phyloP scores from a whole-genome alignment of 2,888 invertebrate species.

The Gastrophysa polygoni region DNA sequence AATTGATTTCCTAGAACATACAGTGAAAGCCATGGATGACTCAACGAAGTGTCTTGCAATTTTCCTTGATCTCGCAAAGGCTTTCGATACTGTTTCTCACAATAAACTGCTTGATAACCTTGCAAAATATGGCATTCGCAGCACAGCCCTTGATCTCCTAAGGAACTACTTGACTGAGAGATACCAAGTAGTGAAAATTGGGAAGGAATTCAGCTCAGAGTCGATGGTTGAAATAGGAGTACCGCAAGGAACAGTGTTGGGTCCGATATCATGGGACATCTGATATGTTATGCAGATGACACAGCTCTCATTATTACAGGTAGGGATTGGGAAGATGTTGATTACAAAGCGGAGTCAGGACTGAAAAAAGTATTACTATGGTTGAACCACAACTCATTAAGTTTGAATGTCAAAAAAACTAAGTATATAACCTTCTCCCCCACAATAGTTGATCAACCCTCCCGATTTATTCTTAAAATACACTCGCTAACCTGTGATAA shows the following conservation, averaged over 20 bases:
- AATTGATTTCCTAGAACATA: too few relatives aligned
- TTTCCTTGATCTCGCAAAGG: slow-evolving; percentile 7
- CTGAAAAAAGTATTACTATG: neutral
- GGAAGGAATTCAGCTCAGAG: neutral
- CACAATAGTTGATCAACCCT: neutral
- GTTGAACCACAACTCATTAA: neutral
- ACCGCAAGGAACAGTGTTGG: neutral
- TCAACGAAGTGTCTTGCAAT: neutral
- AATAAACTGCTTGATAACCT: neutral
- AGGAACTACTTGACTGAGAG: neutral
- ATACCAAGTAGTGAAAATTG: neutral
- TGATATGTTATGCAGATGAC: neutral
- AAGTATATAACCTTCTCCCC: neutral
- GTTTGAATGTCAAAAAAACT: neutral
- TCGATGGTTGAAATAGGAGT: neutral
- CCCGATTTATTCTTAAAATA: neutral
- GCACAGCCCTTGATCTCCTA: neutral
- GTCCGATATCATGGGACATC: neutral
- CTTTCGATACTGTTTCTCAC: neutral
- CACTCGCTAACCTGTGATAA: too few relatives aligned
- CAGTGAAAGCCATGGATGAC: neutral
- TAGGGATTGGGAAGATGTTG: neutral
- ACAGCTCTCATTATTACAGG: neutral
- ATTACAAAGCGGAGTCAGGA: neutral
- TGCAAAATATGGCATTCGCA: neutral